phyloP scores from a whole-genome alignment of 1,140 invertebrate species.

The Mya arenaria region DNA sequence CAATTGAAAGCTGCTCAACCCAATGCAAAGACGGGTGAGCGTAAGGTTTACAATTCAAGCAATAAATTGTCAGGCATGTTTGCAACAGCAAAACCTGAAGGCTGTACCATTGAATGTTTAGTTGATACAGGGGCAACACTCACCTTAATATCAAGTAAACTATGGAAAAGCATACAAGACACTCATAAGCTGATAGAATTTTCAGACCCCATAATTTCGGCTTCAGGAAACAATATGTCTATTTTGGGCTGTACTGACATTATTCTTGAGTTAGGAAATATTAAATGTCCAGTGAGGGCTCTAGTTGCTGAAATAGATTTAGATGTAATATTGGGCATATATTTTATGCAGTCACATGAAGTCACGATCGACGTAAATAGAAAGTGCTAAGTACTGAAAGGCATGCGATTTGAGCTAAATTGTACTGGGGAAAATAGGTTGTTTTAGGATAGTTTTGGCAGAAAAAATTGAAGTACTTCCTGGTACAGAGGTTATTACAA shows the following conservation, averaged over 20 bases:
- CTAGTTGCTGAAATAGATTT: conserved; percentile 31
- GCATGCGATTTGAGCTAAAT: neutral
- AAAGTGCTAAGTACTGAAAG: neutral
- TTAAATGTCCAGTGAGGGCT: neutral
- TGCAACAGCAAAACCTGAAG: too few relatives aligned
- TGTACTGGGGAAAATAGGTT: neutral
- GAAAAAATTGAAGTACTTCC: too few relatives aligned
- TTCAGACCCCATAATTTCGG: neutral
- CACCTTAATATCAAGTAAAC: neutral
- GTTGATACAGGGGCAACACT: conserved; percentile 23
- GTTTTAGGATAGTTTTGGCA: neutral
- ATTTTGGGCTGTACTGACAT: neutral
- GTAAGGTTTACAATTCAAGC: too few relatives aligned
- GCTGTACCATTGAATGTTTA: conserved; percentile 3
- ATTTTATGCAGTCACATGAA: conserved; percentile 14
- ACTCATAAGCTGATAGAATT: neutral
- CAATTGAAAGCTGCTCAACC: too few relatives aligned
- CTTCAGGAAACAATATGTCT: neutral
- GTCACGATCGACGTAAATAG: conserved; percentile 11
- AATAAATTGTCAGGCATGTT: too few relatives aligned
- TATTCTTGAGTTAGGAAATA: neutral
- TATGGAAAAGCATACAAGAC: conserved; percentile 10
- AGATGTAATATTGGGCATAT: conserved; percentile 15
- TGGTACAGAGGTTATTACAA: neutral
- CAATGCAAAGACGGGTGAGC: too few relatives aligned